Base-by-base conservation (phyloP, 37 sponge, comb jelly and placozoan genomes). In the Mnemiopsis leidyi region DNA sequence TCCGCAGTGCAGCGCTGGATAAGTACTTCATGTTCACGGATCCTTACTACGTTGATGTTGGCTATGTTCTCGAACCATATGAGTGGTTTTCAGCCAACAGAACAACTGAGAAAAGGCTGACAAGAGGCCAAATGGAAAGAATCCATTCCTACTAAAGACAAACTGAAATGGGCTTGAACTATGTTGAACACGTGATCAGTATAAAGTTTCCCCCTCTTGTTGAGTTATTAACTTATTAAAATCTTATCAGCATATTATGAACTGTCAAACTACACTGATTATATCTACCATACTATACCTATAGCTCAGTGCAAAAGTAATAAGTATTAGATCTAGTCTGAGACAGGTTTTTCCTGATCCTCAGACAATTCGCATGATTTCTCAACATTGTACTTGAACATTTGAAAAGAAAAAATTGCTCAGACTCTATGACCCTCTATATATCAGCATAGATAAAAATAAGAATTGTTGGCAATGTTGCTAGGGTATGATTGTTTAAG, bases 21-120 rank as follows among this genome's bases (percentile, higher is more conserved):
- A 77, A 77, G 18, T 77, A 77, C 36, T 77, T 77, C 35, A 77
- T 77, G 79, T 77, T 34, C 79, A 77, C 36, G 16, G 79, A 77
- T 18, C 79, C 79, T 77, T 16, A 16, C 20, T 77, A 77, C 18
- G 32, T 31, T 26, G 79, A 77, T 32, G 79, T 77, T 32, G 79
- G 79, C 1, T 77, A 34, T 36, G 32, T 77, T 21, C 79, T 77
- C 9, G 79, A 77, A 32, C 79, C 79, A 3, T 77, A 77, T 32
- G 79, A 77, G 36, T 77, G 79, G 79, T 77, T 77, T 18, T 77
- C 79, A 13, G 33, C 35, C 79, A 13, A 2, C 34, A 77, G 79
- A 20, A 77, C 1, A 20, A 77, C 26, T 77, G 79, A 77, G 33
- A 77, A 77, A 36, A 77, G 79, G 79, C 79, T 77, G 18, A 77